These are phyloP conservation scores for Cecidostiba fungosa DNA, from an alignment of 2,888 invertebrate genomes.

Conservation along the genomic window DNA sequence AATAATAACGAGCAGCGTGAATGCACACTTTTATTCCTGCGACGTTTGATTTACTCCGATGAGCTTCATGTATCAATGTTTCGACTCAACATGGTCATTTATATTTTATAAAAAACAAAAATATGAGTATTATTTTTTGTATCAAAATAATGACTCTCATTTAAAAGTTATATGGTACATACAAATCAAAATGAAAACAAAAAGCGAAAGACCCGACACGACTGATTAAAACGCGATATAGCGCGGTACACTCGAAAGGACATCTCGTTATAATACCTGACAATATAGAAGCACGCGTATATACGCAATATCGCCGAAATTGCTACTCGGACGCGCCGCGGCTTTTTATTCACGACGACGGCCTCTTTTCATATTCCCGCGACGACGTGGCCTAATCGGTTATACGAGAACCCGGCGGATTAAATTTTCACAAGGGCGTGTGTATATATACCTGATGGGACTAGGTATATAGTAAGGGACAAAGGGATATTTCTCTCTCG, in stretches of 20 bases:
- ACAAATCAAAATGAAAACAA: background rate
- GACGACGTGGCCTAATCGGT: slow-evolving; percentile 70
- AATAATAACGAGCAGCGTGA: background rate
- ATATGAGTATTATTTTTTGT: background rate
- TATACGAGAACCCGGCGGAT: slow-evolving; percentile 68
- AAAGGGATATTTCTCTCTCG: slow-evolving; percentile 14
- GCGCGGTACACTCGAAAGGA: background rate
- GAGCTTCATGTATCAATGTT: background rate
- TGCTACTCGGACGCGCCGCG: slow-evolving; percentile 64
- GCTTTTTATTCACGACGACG: slow-evolving; percentile 67
- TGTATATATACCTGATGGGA: too few relatives aligned
- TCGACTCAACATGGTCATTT: background rate
- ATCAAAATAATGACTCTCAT: background rate
- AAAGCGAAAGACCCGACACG: background rate
- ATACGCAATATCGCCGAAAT: slow-evolving; percentile 65
- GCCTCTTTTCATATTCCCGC: slow-evolving; percentile 52
- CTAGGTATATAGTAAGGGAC: background rate
- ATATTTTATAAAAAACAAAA: background rate
- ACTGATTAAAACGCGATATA: slow-evolving; percentile 43
- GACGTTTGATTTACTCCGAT: background rate
- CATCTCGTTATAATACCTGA: slow-evolving; percentile 37
- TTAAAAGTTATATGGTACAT: background rate
- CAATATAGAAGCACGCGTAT: slow-evolving; percentile 12
- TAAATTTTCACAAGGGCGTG: slow-evolving; percentile 68
- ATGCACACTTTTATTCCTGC: background rate